Percentiles rank a stretch among this genome's conserved stretches.
These are phyloP conservation scores for Athripsodes cinereus DNA, from an alignment of 2,888 invertebrate species.

Conservation along the genomic window DNA sequence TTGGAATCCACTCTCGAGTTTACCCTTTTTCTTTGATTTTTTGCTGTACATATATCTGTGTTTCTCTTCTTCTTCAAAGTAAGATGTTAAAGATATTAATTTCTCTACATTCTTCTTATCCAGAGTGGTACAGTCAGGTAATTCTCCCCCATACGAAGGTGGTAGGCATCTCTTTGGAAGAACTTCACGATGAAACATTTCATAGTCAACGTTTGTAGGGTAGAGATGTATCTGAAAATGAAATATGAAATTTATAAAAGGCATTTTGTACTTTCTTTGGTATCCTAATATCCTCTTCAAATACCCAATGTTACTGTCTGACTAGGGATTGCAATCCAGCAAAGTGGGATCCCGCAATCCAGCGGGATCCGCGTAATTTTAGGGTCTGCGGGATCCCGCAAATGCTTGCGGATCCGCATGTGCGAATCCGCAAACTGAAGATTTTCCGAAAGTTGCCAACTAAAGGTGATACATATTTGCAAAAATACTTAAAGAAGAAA, in stretches of 20 bases:
- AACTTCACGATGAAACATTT: conserved; percentile 49
- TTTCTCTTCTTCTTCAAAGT: conserved; percentile 42
- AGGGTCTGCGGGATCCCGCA: no score
- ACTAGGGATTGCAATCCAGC: no score
- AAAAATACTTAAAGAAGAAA: no score
- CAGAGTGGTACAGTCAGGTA: conserved; percentile 44
- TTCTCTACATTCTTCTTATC: conserved; percentile 42
- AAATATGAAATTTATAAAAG: no score
- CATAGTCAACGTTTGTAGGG: conserved; percentile 48
- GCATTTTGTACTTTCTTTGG: not conserved
- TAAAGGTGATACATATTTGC: no score
- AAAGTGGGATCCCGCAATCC: no score
- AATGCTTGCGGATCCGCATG: no score
- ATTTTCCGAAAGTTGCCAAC: no score
- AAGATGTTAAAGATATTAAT: conserved; percentile 37
- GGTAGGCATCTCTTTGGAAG: conserved; percentile 54
- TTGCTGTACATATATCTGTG: conserved; percentile 21
- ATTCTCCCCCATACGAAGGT: conserved; percentile 55
- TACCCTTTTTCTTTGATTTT: conserved; percentile 24
- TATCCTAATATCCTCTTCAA: no score
- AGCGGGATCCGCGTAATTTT: no score
- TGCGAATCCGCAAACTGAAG: no score
- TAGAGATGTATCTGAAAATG: conserved; percentile 55
- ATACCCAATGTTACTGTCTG: not conserved
- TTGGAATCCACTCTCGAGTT: conserved; percentile 18